Percentiles rank a stretch among this genome's conserved stretches.
phyloP scores from a whole-genome alignment of 2,797 vertebrate genomes.

The Apogon talboti region DNA sequence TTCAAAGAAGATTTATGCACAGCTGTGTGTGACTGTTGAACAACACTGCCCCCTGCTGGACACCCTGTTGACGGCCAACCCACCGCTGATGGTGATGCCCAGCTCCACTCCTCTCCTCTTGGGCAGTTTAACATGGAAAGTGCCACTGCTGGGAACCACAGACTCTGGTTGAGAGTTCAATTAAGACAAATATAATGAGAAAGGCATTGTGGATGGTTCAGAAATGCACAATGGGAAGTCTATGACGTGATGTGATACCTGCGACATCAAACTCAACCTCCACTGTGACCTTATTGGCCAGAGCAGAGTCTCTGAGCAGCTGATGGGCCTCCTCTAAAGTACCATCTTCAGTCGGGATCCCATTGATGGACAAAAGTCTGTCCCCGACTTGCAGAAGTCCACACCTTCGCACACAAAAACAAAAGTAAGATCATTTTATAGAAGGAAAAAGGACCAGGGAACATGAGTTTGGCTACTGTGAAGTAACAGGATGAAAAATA shows the following conservation, averaged over 20 bases:
- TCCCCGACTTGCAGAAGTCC: constrained; percentile 96
- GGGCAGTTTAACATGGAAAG: constrained; percentile 96
- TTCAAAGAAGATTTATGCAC: constrained; percentile 14
- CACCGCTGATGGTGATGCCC: constrained; percentile 98
- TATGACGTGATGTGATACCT: constrained; percentile 75
- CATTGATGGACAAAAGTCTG: constrained; percentile 93
- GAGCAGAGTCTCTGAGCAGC: constrained; percentile 92
- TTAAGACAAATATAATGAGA: neutral
- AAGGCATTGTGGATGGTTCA: too few relatives aligned
- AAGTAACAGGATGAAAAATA: too few relatives aligned
- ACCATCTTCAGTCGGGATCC: constrained; percentile 93
- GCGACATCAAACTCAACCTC: constrained; percentile 97
- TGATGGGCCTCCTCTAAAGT: constrained; percentile 98
- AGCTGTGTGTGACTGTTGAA: constrained; percentile 1
- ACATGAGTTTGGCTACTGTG: too few relatives aligned
- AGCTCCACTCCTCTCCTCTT: constrained; percentile 95
- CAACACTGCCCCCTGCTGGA: constrained; percentile 71
- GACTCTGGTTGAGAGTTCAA: constrained; percentile 85
- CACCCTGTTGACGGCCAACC: constrained; percentile 66
- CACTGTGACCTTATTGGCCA: constrained; percentile 92
- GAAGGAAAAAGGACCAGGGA: too few relatives aligned
- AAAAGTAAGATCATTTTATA: neutral
- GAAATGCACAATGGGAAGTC: neutral
- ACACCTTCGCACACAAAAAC: constrained; percentile 82
- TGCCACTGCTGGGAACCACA: constrained; percentile 97